Evolutionary conservation across 2,113 vertebrate genomes (phyloP).

Genomic region (Campylomormyrus numenius): DNA sequence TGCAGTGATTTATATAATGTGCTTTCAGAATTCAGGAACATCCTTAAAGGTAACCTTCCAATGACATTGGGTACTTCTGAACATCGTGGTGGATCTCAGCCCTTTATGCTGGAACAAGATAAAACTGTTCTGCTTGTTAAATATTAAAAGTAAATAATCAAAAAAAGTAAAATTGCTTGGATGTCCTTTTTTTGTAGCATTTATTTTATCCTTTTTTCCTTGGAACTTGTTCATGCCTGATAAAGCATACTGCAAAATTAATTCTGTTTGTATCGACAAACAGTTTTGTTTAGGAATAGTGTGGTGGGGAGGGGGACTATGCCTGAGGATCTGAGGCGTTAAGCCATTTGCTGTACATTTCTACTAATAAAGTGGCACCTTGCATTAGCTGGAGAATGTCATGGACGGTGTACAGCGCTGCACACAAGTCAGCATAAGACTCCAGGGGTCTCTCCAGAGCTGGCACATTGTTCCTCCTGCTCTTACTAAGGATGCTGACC

Average conservation of each 20-base stretch:
- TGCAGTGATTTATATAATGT: not conserved
- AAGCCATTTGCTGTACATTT: not conserved
- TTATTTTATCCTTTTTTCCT: not conserved
- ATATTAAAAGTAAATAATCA: not conserved
- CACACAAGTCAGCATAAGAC: slow-evolving; percentile 43
- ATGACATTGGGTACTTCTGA: not conserved
- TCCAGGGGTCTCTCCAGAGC: slow-evolving; percentile 40
- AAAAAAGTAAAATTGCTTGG: not conserved
- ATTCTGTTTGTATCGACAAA: not conserved
- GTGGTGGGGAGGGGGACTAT: not conserved
- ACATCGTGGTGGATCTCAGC: not conserved
- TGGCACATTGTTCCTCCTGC: slow-evolving; percentile 50
- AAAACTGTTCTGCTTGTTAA: not conserved
- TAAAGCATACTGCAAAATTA: not conserved
- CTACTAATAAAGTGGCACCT: slow-evolving; percentile 39
- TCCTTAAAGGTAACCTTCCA: not conserved
- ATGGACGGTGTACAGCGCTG: slow-evolving; percentile 53
- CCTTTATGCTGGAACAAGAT: not conserved
- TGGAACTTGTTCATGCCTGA: not conserved
- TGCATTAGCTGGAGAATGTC: slow-evolving; percentile 53
- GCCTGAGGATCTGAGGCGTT: not conserved
- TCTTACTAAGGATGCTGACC: slow-evolving; percentile 47
- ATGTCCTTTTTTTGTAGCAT: not conserved
- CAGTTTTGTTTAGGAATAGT: not conserved
- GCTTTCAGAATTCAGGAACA: not conserved